Conservation (phyloP, 2,888 invertebrate species). For the Dasysyrphus albostriatus region DNA sequence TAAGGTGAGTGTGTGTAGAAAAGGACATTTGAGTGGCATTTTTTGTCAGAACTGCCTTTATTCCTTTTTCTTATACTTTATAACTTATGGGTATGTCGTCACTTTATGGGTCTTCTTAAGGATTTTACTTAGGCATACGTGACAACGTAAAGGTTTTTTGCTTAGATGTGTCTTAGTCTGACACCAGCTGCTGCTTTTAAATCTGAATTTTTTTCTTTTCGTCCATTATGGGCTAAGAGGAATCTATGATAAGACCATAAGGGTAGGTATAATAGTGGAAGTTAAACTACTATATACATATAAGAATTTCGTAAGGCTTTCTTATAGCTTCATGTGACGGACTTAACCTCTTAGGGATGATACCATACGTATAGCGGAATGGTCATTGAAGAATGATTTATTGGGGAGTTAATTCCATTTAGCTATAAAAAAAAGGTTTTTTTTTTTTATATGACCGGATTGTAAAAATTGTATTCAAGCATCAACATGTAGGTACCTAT, state of each 20-base stretch:
- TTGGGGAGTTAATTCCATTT: conserved; percentile 2
- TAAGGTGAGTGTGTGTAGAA: conserved; percentile 30
- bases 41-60: conserved; percentile 27
- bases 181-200: conserved; percentile 26
- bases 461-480: neutral
- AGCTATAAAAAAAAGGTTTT: neutral
- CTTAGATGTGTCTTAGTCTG: conserved; percentile 15
- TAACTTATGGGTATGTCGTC: conserved; percentile 18
- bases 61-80: conserved; percentile 19
- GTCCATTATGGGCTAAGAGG: conserved; percentile 27
- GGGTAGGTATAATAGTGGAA: neutral
- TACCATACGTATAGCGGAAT: neutral
- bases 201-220: neutral
- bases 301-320: neutral
- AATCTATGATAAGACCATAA: conserved; percentile 17
- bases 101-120: conserved; percentile 34
- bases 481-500: too few relatives aligned
- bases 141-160: conserved; percentile 5
- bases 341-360: neutral
- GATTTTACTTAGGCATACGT: conserved; percentile 37
- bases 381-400: conserved; percentile 11
- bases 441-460: neutral
- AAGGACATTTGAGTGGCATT: conserved; percentile 39
- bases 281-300: neutral
- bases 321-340: neutral